Percentiles rank a stretch among this genome's conserved stretches.
phyloP scores from a whole-genome alignment of 2,113 vertebrate species.

The Neotragus moschatus region DNA sequence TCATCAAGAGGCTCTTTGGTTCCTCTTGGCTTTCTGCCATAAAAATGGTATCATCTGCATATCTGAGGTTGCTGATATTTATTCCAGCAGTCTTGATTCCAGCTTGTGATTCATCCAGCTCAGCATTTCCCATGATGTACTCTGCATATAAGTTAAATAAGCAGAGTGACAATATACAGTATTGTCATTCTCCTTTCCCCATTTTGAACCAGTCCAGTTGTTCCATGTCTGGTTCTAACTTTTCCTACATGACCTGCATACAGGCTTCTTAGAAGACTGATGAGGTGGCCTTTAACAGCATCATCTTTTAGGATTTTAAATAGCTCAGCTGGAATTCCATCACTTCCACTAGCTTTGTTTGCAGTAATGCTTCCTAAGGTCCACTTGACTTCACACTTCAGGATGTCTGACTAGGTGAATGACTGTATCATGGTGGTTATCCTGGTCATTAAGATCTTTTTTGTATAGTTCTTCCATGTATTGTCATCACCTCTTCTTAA shows the following conservation, averaged over 20 bases:
- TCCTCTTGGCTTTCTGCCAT: background rate
- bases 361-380: background rate
- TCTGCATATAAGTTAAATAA: background rate
- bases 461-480: background rate
- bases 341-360: background rate
- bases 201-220: background rate
- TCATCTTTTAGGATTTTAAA: background rate
- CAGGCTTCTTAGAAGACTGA: background rate
- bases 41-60: background rate
- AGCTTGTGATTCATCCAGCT: background rate
- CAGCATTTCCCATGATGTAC: background rate
- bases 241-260: rapidly evolving
- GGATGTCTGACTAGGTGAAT: background rate
- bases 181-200: background rate
- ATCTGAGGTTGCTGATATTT: background rate
- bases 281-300: background rate
- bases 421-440: background rate
- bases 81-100: background rate
- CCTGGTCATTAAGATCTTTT: background rate
- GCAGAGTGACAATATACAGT: background rate
- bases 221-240: background rate
- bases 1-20: background rate
- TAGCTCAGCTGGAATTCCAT: background rate
- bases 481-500: background rate
- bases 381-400: background rate